Conservation (phyloP, 2,113 vertebrate species). For the Heterochromis multidens region DNA sequence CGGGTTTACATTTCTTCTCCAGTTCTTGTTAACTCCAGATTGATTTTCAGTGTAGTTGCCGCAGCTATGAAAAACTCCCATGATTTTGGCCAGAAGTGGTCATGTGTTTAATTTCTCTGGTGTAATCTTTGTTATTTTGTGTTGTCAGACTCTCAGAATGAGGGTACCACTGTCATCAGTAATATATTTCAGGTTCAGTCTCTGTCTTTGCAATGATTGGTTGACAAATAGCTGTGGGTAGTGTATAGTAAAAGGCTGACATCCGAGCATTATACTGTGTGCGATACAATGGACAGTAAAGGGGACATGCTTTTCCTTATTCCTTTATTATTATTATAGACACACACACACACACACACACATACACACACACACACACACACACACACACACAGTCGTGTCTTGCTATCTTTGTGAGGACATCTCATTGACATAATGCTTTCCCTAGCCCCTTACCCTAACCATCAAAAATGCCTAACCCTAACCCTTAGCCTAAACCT, state of each 20-base stretch:
- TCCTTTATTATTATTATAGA: too few species aligned
- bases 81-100: neutral
- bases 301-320: too few species aligned
- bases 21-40: neutral
- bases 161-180: neutral
- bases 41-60: neutral
- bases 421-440: too few species aligned
- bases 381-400: too few species aligned
- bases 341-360: neutral
- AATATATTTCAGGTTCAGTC: neutral
- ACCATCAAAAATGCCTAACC: too few species aligned
- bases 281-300: too few species aligned
- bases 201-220: neutral
- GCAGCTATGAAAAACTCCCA: neutral
- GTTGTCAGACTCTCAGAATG: neutral
- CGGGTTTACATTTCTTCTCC: conserved; percentile 5
- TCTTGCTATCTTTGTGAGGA: too few species aligned
- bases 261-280: too few species aligned
- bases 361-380: neutral
- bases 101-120: neutral
- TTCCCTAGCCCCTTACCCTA: too few species aligned
- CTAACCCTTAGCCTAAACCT: too few species aligned
- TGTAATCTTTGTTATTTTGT: neutral
- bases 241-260: neutral
- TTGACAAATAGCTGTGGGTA: conserved; percentile 12